Conservation (phyloP, 2,888 invertebrate species). For the Dolichomitus sp. region DNA sequence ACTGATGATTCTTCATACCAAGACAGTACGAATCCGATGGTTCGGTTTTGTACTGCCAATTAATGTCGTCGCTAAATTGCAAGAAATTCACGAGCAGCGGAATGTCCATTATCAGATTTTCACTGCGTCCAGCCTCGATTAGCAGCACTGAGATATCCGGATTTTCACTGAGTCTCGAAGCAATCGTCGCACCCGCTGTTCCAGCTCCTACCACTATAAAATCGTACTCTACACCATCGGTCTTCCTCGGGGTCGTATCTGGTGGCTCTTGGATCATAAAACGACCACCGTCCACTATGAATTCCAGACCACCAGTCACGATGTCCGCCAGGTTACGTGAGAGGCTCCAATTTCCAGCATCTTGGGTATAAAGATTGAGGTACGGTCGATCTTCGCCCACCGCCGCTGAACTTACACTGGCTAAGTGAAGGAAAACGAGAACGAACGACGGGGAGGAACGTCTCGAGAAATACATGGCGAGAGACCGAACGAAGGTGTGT, state of each 20-base stretch:
- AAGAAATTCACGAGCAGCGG: slow-evolving; percentile 92
- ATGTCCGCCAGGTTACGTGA: slow-evolving; percentile 10
- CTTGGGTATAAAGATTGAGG: slow-evolving; percentile 33
- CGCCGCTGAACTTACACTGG: background rate
- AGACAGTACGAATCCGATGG: slow-evolving; percentile 91
- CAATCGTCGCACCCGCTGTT: slow-evolving; percentile 92
- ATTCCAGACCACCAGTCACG: slow-evolving; percentile 84
- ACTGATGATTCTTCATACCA: slow-evolving; percentile 84
- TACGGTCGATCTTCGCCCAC: background rate
- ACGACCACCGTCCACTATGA: slow-evolving; percentile 87
- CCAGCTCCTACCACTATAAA: slow-evolving; percentile 94
- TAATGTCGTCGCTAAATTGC: slow-evolving; percentile 90
- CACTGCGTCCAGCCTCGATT: slow-evolving; percentile 91
- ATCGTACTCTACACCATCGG: slow-evolving; percentile 89
- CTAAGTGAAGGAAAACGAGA: background rate
- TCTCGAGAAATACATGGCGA: slow-evolving; percentile 1
- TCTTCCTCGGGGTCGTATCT: slow-evolving; percentile 84
- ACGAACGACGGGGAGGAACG: background rate
- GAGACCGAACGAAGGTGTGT: background rate
- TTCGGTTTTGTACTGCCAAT: slow-evolving; percentile 94
- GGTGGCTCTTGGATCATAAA: slow-evolving; percentile 88
- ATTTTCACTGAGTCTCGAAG: slow-evolving; percentile 91
- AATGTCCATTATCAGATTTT: slow-evolving; percentile 92
- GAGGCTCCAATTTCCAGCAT: background rate
- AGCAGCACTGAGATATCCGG: slow-evolving; percentile 90